Evolutionary conservation across 23 tunicate genomes (phyloP).

Genomic region (Styela plicata): DNA sequence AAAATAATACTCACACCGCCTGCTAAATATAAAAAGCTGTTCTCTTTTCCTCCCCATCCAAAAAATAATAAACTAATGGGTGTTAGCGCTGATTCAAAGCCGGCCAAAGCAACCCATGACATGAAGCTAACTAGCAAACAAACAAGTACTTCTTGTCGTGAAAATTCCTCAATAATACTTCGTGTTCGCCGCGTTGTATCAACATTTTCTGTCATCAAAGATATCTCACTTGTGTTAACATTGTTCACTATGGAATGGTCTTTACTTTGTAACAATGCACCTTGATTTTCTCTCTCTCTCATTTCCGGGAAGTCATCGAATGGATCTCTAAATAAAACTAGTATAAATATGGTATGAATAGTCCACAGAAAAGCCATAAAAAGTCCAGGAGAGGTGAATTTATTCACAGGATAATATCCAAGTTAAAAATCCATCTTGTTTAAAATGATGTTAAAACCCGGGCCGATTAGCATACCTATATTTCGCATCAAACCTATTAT

Average conservation of each 20-base stretch:
- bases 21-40: conserved; percentile 61
- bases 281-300: conserved; percentile 1
- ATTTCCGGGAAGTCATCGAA: background rate
- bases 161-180: conserved; percentile 37
- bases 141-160: conserved; percentile 73
- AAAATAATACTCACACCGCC: conserved; percentile 48
- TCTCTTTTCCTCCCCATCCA: conserved; percentile 48
- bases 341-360: conserved; percentile 39
- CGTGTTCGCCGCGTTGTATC: background rate
- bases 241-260: too few relatives aligned
- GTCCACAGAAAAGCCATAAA: conserved; percentile 74
- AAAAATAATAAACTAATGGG: conserved; percentile 60
- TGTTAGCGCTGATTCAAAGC: conserved; percentile 67
- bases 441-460: conserved; percentile 65
- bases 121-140: conserved; percentile 56
- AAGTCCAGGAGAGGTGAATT: conserved; percentile 59
- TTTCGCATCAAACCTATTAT: conserved; percentile 69
- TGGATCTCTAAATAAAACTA: conserved; percentile 39
- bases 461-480: conserved; percentile 75
- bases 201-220: background rate
- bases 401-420: conserved; percentile 54
- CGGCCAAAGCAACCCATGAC: conserved; percentile 68
- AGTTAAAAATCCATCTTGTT: conserved; percentile 55
- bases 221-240: background rate
- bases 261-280: background rate